These are phyloP conservation scores for Danionella dracula DNA, from an alignment of 2,797 vertebrate species.

Conservation along the genomic window DNA sequence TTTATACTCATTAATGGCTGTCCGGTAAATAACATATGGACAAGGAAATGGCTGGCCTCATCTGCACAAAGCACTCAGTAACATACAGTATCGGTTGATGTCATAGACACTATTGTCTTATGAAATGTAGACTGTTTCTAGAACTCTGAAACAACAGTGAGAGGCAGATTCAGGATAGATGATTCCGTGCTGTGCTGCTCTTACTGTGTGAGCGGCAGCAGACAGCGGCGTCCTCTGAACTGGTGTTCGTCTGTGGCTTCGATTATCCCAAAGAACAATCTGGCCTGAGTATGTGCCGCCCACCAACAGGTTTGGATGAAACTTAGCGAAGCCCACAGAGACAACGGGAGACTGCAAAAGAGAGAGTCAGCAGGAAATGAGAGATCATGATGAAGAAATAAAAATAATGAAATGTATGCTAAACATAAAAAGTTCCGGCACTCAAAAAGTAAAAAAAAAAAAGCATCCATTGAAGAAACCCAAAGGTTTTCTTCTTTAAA, in stretches of 20 bases:
- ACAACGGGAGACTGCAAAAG: conserved; percentile 87
- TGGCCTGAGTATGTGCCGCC: conserved; percentile 95
- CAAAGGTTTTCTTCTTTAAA: conserved; percentile 47
- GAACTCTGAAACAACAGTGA: too few species aligned
- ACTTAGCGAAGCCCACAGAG: conserved; percentile 93
- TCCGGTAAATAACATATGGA: too few species aligned
- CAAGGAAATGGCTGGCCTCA: too few species aligned
- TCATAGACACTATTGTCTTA: too few species aligned
- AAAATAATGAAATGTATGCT: too few species aligned
- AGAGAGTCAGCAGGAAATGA: conserved; percentile 22
- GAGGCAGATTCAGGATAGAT: background rate
- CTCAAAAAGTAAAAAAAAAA: too few species aligned
- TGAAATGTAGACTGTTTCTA: too few species aligned
- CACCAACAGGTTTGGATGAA: conserved; percentile 94
- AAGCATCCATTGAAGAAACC: too few species aligned
- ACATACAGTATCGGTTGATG: too few species aligned
- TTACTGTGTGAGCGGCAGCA: conserved; percentile 91
- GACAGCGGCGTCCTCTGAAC: conserved; percentile 94
- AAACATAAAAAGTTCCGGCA: too few species aligned
- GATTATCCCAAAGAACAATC: conserved; percentile 96
- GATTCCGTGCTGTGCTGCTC: background rate
- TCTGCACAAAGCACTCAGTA: too few species aligned
- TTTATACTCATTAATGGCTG: too few species aligned
- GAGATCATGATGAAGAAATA: conserved; percentile 48
- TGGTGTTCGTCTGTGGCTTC: conserved; percentile 91